Percentiles rank a stretch among this genome's conserved stretches.
These are phyloP conservation scores for Benthochromis sp. DNA, from an alignment of 2,113 vertebrate genomes.

Conservation along the genomic window DNA sequence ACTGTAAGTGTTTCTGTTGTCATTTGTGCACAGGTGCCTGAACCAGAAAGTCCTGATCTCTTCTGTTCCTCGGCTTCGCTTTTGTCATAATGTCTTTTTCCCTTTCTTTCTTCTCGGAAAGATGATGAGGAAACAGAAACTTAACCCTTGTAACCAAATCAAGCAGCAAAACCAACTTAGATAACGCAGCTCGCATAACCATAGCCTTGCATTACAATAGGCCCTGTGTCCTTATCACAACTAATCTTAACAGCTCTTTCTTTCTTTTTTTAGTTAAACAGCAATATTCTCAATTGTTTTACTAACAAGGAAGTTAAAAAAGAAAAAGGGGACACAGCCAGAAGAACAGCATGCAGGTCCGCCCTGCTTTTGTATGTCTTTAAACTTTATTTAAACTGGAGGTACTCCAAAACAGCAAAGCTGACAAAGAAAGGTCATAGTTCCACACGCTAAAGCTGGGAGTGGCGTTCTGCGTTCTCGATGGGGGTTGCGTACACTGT, in stretches of 20 bases:
- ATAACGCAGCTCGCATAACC: not conserved
- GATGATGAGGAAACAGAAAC: conserved; percentile 20
- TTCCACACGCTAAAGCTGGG: conserved; percentile 16
- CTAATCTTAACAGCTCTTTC: not conserved
- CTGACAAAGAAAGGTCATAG: conserved; percentile 56
- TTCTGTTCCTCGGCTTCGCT: not conserved
- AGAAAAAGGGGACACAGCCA: not conserved
- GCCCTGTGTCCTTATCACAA: not conserved
- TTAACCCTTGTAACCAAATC: not conserved
- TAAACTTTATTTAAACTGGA: conserved; percentile 41
- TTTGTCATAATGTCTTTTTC: not conserved
- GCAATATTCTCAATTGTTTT: conserved; percentile 6
- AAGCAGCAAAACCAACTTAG: not conserved
- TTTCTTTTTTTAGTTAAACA: not conserved
- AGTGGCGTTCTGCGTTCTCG: not conserved
- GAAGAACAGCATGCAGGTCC: not conserved
- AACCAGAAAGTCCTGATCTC: conserved; percentile 33
- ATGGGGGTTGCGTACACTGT: not conserved
- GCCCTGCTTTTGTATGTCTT: conserved; percentile 29
- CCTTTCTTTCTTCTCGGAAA: not conserved
- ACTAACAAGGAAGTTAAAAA: conserved; percentile 1
- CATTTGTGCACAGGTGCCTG: not conserved
- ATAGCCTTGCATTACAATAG: not conserved
- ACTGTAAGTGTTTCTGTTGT: not conserved
- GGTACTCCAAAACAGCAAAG: conserved; percentile 23